These are phyloP conservation scores for Psittacula echo DNA, from an alignment of 2,797 vertebrate genomes.

Conservation along the genomic window DNA sequence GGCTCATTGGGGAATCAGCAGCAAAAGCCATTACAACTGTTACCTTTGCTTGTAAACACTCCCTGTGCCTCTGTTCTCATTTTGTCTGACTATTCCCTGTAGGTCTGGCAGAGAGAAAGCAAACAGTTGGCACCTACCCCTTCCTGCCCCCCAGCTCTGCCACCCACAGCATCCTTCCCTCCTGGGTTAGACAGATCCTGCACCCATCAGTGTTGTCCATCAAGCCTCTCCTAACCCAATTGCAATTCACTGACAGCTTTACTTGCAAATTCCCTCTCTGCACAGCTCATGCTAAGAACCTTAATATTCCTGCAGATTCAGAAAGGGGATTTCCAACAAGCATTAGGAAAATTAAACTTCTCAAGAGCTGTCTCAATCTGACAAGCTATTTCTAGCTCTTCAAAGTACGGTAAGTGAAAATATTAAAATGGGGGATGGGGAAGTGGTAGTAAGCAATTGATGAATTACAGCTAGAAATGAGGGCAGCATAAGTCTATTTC, in stretches of 20 bases:
- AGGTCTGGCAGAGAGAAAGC: background rate
- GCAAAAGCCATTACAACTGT: background rate
- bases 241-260: conserved; percentile 19
- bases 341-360: conserved; percentile 76
- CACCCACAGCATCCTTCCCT: background rate
- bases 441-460: background rate
- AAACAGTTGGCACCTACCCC: fast-evolving
- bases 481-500: background rate
- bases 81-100: background rate
- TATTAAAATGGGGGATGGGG: conserved; percentile 3
- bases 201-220: background rate
- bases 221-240: background rate
- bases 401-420: conserved; percentile 39
- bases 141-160: background rate
- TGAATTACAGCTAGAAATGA: background rate
- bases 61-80: background rate
- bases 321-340: conserved; percentile 70
- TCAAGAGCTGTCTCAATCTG: conserved; percentile 66
- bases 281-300: conserved; percentile 63
- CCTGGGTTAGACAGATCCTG: background rate
- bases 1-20: background rate
- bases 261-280: conserved; percentile 36
- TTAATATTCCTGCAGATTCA: conserved; percentile 67
- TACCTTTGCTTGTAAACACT: background rate
- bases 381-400: conserved; percentile 67